phyloP scores from a whole-genome alignment of 2,888 invertebrate species.

The Cyclophora albipunctata region DNA sequence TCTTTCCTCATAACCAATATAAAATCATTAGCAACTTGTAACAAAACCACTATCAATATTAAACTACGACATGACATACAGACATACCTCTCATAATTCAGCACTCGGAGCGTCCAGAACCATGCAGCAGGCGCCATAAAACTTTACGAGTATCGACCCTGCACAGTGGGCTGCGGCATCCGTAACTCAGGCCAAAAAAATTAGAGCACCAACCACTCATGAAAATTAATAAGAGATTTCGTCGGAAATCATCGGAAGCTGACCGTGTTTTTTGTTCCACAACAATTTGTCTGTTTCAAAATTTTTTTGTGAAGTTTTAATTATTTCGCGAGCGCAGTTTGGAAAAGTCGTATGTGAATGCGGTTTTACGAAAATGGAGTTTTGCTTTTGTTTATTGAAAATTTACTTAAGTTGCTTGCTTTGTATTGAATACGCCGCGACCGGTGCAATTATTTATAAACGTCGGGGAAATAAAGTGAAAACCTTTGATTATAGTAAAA shows the following conservation, averaged over 20 bases:
- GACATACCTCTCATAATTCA: slow-evolving; percentile 22
- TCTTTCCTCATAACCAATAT: too few relatives aligned
- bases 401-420: too few relatives aligned
- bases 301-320: slow-evolving; percentile 2
- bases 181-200: slow-evolving; percentile 31
- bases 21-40: too few relatives aligned
- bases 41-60: too few relatives aligned
- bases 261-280: not conserved
- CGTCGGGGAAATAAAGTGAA: too few relatives aligned
- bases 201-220: slow-evolving; percentile 50
- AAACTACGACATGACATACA: too few relatives aligned
- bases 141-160: slow-evolving; percentile 28
- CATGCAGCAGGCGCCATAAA: slow-evolving; percentile 24
- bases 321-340: not conserved
- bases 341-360: too few relatives aligned
- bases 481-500: too few relatives aligned
- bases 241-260: slow-evolving; percentile 33
- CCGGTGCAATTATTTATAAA: too few relatives aligned
- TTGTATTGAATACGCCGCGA: too few relatives aligned
- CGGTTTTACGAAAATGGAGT: too few relatives aligned
- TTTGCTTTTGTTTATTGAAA: too few relatives aligned
- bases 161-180: slow-evolving; percentile 26
- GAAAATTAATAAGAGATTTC: slow-evolving; percentile 56
- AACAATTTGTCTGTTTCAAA: slow-evolving; percentile 4
- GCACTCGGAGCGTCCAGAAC: not conserved